These are phyloP conservation scores for Chalcis sispes DNA, from an alignment of 2,888 invertebrate species.

Conservation along the genomic window DNA sequence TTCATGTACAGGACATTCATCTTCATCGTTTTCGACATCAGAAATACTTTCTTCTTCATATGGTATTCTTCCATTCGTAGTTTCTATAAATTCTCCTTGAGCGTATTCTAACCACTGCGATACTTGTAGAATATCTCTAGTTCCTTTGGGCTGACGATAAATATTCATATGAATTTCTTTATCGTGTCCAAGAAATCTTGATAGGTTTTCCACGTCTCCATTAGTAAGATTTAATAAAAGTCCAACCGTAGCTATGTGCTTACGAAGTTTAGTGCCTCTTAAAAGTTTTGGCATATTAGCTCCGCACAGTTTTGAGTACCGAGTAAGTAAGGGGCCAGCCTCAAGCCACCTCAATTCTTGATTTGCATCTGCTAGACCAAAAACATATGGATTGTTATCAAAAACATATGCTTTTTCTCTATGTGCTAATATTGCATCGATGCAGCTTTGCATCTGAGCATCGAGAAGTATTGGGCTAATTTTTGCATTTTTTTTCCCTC, in stretches of 20 bases:
- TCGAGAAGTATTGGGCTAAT: neutral
- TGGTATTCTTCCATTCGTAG: neutral
- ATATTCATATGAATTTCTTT: neutral
- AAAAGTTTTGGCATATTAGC: neutral
- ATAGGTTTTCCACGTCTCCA: neutral
- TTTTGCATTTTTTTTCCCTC: conserved; percentile 3
- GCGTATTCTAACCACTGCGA: conserved; percentile 1
- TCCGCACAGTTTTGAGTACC: neutral
- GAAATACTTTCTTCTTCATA: neutral
- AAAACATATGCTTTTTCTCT: neutral
- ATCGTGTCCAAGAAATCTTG: neutral
- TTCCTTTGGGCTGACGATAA: neutral
- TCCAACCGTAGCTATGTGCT: neutral
- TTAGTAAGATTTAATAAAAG: neutral
- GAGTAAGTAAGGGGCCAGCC: neutral
- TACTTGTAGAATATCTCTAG: neutral
- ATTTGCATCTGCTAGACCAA: neutral
- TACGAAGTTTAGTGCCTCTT: neutral
- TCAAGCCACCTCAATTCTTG: neutral
- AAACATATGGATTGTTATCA: neutral
- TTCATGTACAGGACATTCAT: too few species aligned
- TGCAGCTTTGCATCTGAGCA: neutral
- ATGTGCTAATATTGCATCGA: neutral
- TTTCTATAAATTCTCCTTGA: neutral
- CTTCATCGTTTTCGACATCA: neutral